Evolutionary conservation across 64 coral and sea anemone species (phyloP), one percentile per base, ranked within the genome.

Genomic region (Cladopsammia gracilis): DNA sequence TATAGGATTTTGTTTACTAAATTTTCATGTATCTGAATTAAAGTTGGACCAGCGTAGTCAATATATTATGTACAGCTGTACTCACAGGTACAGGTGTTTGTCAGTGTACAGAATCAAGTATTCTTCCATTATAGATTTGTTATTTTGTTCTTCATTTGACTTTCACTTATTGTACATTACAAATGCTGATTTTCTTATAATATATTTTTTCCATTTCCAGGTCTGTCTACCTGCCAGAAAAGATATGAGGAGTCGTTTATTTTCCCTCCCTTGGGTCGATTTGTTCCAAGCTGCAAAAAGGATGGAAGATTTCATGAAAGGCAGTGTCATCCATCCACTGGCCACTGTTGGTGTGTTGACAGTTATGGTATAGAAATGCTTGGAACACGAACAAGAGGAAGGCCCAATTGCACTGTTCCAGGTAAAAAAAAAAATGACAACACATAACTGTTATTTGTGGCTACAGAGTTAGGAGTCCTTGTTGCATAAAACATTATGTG

Each of bases 281-380:
- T 91, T 61, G 48, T 71, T 57, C 89, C 89, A 48, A 18, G 60
- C 3, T 91, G 89, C 70, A 70, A 58, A 8, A 25, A 79, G 24
- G 69, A 83, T 91, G 89, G 89, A 26, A 51, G 56, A 53, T 91
- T 83, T 83, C n/a, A 83, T 3, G 58, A 48, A 16, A 50, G 48
- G 18, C 89, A 91, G 58, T 91, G 89, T 69, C 78, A 74, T 58
- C 64, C 64, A 18, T 91, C 89, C 13, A 84, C 67, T 23, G 78
- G 67, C 48, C 42, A 91, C 68, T 91, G 89, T 71, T 91, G 89
- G 89, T 91, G 89, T 83, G 89, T 91, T 14, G 69, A 91, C 59
- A 91, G 26, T 44, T 73, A 91, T 56, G 89, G 89, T 18, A 69
- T 18, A 48, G 89, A 91, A 50, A 26, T 70, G 52, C 78, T 82